These are phyloP conservation scores for Leptinotarsa defecta DNA, from an alignment of 1,140 invertebrate genomes.

Conservation along the genomic window DNA sequence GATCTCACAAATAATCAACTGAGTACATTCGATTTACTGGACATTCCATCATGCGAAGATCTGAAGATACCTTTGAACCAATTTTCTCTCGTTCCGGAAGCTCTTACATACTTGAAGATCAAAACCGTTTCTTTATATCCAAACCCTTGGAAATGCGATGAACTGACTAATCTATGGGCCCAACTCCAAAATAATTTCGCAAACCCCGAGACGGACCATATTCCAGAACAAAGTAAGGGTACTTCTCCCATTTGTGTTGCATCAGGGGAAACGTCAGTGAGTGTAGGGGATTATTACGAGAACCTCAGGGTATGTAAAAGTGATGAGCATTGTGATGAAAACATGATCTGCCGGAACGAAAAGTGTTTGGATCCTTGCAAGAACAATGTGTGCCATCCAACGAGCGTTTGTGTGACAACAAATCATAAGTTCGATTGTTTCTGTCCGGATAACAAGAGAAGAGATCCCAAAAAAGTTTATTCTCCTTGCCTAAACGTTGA, in stretches of 20 bases:
- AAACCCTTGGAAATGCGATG: conserved; percentile 19
- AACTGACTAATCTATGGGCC: neutral
- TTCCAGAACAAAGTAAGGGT: neutral
- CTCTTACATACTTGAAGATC: neutral
- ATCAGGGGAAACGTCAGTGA: neutral
- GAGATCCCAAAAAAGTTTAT: neutral
- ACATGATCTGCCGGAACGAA: neutral
- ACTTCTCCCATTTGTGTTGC: neutral
- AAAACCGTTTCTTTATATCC: neutral
- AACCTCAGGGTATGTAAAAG: neutral
- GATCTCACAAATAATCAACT: conserved; percentile 9
- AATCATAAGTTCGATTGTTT: neutral
- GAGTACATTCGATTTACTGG: neutral
- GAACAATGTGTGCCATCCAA: neutral
- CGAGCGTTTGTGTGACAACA: neutral
- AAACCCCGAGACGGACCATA: neutral
- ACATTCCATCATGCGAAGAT: neutral
- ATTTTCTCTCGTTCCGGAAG: neutral
- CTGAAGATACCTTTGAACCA: neutral
- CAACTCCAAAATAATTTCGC: conserved; percentile 8
- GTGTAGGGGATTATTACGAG: neutral
- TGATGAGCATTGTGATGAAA: neutral
- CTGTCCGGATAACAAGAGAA: neutral
- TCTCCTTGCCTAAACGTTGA: neutral
- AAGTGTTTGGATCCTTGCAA: neutral